Base-by-base conservation (phyloP, 2,888 invertebrate genomes). In the Sarcophaga variegata region DNA sequence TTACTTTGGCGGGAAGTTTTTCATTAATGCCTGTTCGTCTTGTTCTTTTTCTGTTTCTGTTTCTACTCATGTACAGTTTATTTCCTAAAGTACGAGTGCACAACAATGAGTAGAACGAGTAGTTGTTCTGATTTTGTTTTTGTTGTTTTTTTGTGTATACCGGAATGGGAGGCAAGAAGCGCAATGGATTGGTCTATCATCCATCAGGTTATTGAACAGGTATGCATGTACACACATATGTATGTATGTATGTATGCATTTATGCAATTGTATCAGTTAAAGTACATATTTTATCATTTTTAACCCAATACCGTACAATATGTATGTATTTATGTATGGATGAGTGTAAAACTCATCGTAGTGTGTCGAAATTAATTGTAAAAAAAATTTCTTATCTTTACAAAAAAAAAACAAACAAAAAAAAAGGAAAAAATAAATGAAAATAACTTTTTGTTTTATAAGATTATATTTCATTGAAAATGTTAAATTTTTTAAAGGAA, bases 1-100 rank as follows among this genome's bases (percentile, higher is more conserved):
- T 76, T 63, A 76, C 76, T 83, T 86, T 82, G 86, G 86, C 86
- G 86, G 82, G 86, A 86, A 86, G 71, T 83, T 86, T 82, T 86
- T 86, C 83, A 83, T 80, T 83, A 86, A 77, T 86, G 54, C 60
- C 70, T 84, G 20, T 60, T 14, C 54, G 12, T 54, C 54, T 54
- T 54, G 14, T 54, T 54, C 54, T 54, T 54, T 17, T 54, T 64
- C 47, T 77, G 64, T 60, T 54, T 14, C 22, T 22, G 22, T 22
- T 54, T 54, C 14, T 54, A 54, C 54, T 54, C 54, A 54, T 82
- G 82, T 82, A 82, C 82, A 76, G 76, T 82, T 59, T 59, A 77
- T 81, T 60, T 72, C 37, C 17, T 63, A 76, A 59, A 25, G 27
- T 76, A 82, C 63, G 45, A 70, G 22, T 45, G 11, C 49, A 76